Base-by-base conservation (phyloP, 2,888 invertebrate genomes). In the Leptura quadrifasciata region DNA sequence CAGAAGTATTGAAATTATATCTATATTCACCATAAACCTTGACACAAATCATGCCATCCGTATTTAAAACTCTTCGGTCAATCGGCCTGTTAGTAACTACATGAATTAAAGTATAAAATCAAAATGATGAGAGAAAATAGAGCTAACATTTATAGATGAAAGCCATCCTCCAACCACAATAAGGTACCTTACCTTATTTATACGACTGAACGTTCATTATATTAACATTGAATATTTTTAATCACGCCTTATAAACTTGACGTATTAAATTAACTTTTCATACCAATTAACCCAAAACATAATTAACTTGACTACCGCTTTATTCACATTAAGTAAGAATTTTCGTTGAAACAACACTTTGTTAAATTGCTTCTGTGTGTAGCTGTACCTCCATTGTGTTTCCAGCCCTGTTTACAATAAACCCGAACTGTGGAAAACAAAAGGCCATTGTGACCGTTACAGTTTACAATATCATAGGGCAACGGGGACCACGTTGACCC, bases 391-490 rank as follows among this genome's bases (percentile, higher is more conserved):
- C 76, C 83, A 85, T 86, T 87, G 82, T 84, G 77, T 78, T 74
- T 77, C 81, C 84, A 83, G 83, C 83, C 86, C 85, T 86, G 85
- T 85, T 85, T 85, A 86, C 86, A 85, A 86, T 87, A 85, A 84
- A 86, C 86, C 85, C 86, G 84, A 86, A 86, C 84, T 84, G 84
- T 85, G 81, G 83, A 84, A 87, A 87, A 87, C 87, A 88, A 88
- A 83, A 79, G 85, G 77, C 80, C 82, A 84, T 87, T 87, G 87
- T 88, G 86, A 84, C 86, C 87, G 88, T 87, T 86, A 87, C 86
- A 87, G 86, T 86, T 86, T 84, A 87, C 87, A 86, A 86, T 87
- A 84, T 85, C 83, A 82, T 76, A 78, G 81, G 83, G 84, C 83
- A 85, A 84, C 80, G 81, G 69, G 83, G 86, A 84, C 82, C 83